These are phyloP conservation scores for Paramisgurnus dabryanus DNA, from an alignment of 2,113 vertebrate genomes.

Conservation along the genomic window DNA sequence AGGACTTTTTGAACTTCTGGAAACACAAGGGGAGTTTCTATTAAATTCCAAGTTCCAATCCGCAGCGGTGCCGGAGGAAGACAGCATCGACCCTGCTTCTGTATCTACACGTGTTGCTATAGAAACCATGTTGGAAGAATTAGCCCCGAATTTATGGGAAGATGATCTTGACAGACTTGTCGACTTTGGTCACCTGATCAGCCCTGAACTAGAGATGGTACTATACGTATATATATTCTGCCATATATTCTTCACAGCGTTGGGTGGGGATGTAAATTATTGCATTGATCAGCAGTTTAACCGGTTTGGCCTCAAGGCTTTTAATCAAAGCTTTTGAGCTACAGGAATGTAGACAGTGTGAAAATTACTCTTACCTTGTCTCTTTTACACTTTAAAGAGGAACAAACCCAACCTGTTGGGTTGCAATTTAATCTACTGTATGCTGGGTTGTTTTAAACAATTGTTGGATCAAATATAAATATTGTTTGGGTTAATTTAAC, in stretches of 20 bases:
- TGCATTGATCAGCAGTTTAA: background rate
- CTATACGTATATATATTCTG: background rate
- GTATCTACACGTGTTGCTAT: constrained; percentile 76
- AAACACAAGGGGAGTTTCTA: constrained; percentile 69
- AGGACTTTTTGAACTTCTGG: constrained; percentile 79
- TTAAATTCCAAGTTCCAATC: constrained; percentile 77
- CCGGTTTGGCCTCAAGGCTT: background rate
- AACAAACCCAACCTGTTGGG: too few species aligned
- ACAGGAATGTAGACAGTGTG: background rate
- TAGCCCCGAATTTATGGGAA: constrained; percentile 86
- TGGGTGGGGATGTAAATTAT: background rate
- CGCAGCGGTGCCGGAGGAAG: constrained; percentile 25
- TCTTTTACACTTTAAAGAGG: too few species aligned
- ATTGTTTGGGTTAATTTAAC: too few species aligned
- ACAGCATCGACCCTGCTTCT: constrained; percentile 57
- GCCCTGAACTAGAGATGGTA: constrained; percentile 84
- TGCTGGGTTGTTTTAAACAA: too few species aligned
- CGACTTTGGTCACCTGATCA: constrained; percentile 84
- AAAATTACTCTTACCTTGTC: background rate
- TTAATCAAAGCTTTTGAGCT: background rate
- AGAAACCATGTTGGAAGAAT: constrained; percentile 82
- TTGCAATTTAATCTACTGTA: too few species aligned
- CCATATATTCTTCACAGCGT: background rate
- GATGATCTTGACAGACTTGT: constrained; percentile 82
- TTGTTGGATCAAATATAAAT: too few species aligned